Conservation (phyloP, 1,140 invertebrate genomes). For the Drosophila repletoides region DNA sequence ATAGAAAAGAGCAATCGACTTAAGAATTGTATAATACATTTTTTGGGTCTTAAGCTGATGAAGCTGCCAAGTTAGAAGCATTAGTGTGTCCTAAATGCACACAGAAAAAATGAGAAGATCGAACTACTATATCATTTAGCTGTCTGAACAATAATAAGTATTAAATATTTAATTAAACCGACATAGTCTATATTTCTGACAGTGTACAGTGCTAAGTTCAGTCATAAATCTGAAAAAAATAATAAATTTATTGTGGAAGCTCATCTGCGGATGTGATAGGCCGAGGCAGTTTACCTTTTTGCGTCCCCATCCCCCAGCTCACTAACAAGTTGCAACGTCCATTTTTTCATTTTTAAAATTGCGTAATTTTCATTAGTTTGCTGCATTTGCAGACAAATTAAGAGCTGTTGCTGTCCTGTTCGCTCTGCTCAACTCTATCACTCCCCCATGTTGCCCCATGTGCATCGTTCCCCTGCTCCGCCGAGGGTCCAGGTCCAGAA, state of each 20-base stretch:
- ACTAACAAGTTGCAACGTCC: neutral
- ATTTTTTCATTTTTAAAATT: constrained; percentile 71
- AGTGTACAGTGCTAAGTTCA: too few relatives aligned
- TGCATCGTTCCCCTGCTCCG: neutral
- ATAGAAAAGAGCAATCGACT: too few relatives aligned
- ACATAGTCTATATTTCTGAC: too few relatives aligned
- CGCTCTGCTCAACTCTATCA: constrained; percentile 14
- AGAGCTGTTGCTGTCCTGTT: constrained; percentile 48
- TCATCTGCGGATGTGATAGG: neutral
- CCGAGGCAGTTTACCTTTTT: neutral
- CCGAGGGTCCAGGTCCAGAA: constrained; percentile 9
- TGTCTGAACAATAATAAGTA: too few relatives aligned
- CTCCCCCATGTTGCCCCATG: neutral
- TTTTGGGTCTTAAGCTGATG: too few relatives aligned
- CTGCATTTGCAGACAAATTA: constrained; percentile 74
- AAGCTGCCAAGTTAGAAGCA: too few relatives aligned
- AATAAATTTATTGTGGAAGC: constrained; percentile 1
- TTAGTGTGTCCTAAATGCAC: too few relatives aligned
- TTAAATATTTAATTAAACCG: too few relatives aligned
- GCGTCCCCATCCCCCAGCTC: neutral
- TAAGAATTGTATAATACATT: too few relatives aligned
- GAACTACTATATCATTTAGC: too few relatives aligned
- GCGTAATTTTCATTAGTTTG: constrained; percentile 79
- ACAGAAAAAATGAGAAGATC: too few relatives aligned
- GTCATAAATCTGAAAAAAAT: too few relatives aligned